Percentiles rank a stretch among this genome's conserved stretches.
Conservation (phyloP, 2,888 invertebrate genomes). For the Mycalesis mineus region DNA sequence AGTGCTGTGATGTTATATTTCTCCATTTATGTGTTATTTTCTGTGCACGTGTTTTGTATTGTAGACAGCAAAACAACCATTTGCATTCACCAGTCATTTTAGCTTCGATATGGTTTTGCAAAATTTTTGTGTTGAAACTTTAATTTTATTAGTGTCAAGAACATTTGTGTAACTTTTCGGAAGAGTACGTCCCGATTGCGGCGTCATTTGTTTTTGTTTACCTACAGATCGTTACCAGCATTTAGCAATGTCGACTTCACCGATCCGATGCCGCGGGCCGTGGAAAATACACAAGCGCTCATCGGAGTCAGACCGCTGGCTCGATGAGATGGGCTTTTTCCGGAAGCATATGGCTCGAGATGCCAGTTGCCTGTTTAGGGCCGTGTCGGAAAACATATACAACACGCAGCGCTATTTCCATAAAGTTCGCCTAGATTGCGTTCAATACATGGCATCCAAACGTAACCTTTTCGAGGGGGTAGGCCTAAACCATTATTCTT, state of each 20-base stretch:
- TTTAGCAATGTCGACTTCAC: constrained; percentile 65
- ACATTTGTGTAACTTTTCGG: background rate
- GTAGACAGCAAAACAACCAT: constrained; percentile 74
- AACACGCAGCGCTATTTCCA: constrained; percentile 85
- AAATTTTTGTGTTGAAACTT: constrained; percentile 9
- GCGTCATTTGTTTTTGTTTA: constrained; percentile 76
- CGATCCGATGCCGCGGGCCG: constrained; percentile 68
- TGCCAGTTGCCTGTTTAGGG: constrained; percentile 92
- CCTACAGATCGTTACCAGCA: constrained; percentile 67
- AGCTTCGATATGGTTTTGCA: constrained; percentile 70
- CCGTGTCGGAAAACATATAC: constrained; percentile 90
- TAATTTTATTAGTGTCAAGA: constrained; percentile 4
- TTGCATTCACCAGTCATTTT: constrained; percentile 61
- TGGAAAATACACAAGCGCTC: constrained; percentile 72
- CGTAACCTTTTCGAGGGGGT: constrained; percentile 82
- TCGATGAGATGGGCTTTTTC: constrained; percentile 88
- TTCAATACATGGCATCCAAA: constrained; percentile 84
- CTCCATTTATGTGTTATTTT: constrained; percentile 41
- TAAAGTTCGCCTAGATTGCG: constrained; percentile 84
- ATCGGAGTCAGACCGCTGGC: constrained; percentile 83
- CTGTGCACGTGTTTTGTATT: constrained; percentile 69
- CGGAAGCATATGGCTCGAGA: constrained; percentile 93
- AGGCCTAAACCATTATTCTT: constrained; percentile 35
- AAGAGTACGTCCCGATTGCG: constrained; percentile 30
- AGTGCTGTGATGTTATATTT: constrained; percentile 48